Conservation (phyloP, 2,797 vertebrate species). For the Sebastes diaconus region DNA sequence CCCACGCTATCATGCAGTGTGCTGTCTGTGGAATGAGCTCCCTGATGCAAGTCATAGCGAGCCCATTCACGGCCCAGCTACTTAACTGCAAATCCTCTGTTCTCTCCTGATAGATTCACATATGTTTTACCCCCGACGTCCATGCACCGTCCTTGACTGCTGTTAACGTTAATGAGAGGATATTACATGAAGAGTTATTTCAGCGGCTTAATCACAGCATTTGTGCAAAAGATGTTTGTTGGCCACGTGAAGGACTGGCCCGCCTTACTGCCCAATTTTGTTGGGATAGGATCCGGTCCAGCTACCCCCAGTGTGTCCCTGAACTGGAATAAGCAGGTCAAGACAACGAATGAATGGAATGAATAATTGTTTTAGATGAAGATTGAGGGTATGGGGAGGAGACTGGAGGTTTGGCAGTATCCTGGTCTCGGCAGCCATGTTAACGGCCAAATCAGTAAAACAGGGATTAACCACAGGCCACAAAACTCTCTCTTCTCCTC, state of each 20-base stretch:
- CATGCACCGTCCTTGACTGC: slow-evolving; percentile 74
- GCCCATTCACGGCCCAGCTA: slow-evolving; percentile 58
- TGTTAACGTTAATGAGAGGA: slow-evolving; percentile 72
- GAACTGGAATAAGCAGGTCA: slow-evolving; percentile 64
- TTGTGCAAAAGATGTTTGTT: slow-evolving; percentile 49
- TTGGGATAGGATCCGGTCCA: slow-evolving; percentile 41
- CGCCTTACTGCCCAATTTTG: slow-evolving; percentile 53
- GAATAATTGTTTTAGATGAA: slow-evolving; percentile 67
- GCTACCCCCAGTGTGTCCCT: slow-evolving; percentile 43
- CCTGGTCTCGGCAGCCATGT: slow-evolving; percentile 53
- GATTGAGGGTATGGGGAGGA: slow-evolving; percentile 38
- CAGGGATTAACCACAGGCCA: slow-evolving; percentile 61
- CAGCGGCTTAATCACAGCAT: slow-evolving; percentile 55
- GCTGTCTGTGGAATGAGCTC: slow-evolving; percentile 71
- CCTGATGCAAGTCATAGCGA: slow-evolving; percentile 64
- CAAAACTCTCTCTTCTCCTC: slow-evolving; percentile 41
- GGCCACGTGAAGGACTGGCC: slow-evolving; percentile 53
- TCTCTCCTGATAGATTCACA: slow-evolving; percentile 60
- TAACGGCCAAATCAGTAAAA: slow-evolving; percentile 64
- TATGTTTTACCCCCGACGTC: slow-evolving; percentile 46
- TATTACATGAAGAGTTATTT: slow-evolving; percentile 63
- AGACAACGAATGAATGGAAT: slow-evolving; percentile 58
- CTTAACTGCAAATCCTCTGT: slow-evolving; percentile 65
- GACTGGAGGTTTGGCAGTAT: slow-evolving; percentile 42
- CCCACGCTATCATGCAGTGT: slow-evolving; percentile 67